Conservation (phyloP, 2,888 invertebrate genomes). For the Morpho helenor region DNA sequence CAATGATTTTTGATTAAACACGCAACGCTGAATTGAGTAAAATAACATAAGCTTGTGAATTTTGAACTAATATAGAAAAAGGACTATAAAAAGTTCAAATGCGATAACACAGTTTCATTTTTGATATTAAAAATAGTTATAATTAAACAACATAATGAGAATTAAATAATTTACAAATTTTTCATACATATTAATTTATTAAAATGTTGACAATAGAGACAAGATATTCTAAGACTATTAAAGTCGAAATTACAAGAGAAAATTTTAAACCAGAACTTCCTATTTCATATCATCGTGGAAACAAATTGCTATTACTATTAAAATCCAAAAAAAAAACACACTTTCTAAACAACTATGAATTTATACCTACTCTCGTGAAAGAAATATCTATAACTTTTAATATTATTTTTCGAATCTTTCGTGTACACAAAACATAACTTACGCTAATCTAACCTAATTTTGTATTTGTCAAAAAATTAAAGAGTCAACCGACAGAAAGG, state of each 20-base stretch:
- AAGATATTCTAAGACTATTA: too few species aligned
- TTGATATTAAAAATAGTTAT: neutral
- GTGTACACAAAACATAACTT: constrained; percentile 34
- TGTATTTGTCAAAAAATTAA: constrained; percentile 44
- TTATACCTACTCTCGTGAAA: too few species aligned
- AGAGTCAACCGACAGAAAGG: constrained; percentile 42
- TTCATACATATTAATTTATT: constrained; percentile 7
- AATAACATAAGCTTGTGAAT: neutral
- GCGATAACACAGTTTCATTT: neutral
- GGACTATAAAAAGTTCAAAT: neutral
- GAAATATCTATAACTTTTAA: constrained; percentile 2
- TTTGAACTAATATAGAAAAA: neutral
- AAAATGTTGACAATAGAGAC: constrained; percentile 4
- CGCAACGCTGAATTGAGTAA: too few species aligned
- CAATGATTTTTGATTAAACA: too few species aligned
- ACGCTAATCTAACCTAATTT: constrained; percentile 58
- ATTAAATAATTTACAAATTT: constrained; percentile 5
- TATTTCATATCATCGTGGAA: too few species aligned
- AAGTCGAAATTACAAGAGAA: too few species aligned
- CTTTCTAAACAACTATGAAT: too few species aligned
- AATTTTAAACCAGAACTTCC: too few species aligned
- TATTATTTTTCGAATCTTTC: constrained; percentile 8
- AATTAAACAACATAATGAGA: neutral
- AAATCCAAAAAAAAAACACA: too few species aligned
- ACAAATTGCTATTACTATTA: too few species aligned